These are phyloP conservation scores for Tupiocoris notatus DNA, from an alignment of 2,888 invertebrate genomes.

Conservation along the genomic window DNA sequence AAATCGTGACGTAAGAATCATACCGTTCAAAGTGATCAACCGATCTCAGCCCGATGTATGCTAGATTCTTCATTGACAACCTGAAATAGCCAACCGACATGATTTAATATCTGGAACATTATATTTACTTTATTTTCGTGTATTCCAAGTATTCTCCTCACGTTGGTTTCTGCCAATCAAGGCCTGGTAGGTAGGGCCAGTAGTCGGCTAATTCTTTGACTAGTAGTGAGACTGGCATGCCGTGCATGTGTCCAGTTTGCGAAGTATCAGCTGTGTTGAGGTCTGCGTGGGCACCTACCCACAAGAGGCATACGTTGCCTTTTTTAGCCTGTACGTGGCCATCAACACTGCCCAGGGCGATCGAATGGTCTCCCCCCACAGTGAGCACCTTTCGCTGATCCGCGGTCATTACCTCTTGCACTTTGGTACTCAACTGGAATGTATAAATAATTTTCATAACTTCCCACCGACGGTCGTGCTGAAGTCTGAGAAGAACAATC, in stretches of 20 bases:
- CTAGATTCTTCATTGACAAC: conserved; percentile 65
- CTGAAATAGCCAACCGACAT: no score
- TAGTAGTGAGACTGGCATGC: conserved; percentile 75
- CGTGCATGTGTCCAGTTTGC: conserved; percentile 74
- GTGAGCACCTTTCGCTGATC: conserved; percentile 68
- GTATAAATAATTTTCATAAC: no score
- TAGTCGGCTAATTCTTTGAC: conserved; percentile 71
- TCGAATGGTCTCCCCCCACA: conserved; percentile 88
- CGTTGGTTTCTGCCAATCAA: conserved; percentile 79
- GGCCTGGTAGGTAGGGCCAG: conserved; percentile 72
- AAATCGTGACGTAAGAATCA: no score
- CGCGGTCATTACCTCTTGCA: conserved; percentile 65
- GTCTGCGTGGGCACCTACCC: conserved; percentile 93
- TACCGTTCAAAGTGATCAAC: conserved; percentile 77
- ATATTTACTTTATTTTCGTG: background rate
- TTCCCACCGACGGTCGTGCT: no score
- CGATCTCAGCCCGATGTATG: conserved; percentile 78
- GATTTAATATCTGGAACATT: no score
- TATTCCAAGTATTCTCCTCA: conserved; percentile 53
- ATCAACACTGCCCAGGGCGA: conserved; percentile 79
- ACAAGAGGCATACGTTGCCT: conserved; percentile 71
- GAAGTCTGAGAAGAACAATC: no score
- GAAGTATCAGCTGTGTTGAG: conserved; percentile 85
- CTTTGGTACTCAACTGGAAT: conserved; percentile 58
- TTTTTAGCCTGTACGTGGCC: conserved; percentile 64